A percentile compares a stretch with the other conserved stretches of the same genome.
Evolutionary conservation across 2,797 vertebrate species (phyloP).

Genomic region (Anguilla obscura): DNA sequence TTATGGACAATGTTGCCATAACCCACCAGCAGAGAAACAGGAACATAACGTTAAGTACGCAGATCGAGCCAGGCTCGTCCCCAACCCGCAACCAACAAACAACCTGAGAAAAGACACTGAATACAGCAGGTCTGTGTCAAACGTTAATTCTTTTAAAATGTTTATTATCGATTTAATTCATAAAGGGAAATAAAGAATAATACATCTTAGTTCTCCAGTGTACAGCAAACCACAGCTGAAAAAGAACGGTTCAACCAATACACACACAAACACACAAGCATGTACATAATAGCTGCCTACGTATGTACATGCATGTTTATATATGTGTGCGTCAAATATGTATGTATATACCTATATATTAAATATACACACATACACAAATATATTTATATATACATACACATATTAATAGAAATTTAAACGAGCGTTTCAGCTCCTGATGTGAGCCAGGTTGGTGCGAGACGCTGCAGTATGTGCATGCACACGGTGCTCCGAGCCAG

Average conservation of each 20-base stretch:
- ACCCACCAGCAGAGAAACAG: slow-evolving; percentile 40
- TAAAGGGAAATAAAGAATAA: slow-evolving; percentile 69
- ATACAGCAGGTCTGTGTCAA: slow-evolving; percentile 63
- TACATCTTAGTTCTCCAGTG: slow-evolving; percentile 79
- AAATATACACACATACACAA: slow-evolving; percentile 73
- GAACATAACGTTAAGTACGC: slow-evolving; percentile 21
- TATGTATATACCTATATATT: slow-evolving; percentile 66
- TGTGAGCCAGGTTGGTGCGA: background rate
- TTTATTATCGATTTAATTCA: slow-evolving; percentile 78
- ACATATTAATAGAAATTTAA: slow-evolving; percentile 62
- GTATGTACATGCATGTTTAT: slow-evolving; percentile 26
- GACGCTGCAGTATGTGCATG: background rate
- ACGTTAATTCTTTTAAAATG: slow-evolving; percentile 77
- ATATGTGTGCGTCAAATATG: slow-evolving; percentile 55
- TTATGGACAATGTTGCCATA: slow-evolving; percentile 28
- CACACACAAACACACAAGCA: slow-evolving; percentile 56
- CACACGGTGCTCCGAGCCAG: background rate
- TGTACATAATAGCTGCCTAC: slow-evolving; percentile 14
- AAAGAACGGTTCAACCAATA: slow-evolving; percentile 60
- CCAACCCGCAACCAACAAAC: background rate
- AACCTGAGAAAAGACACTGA: slow-evolving; percentile 48
- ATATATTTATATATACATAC: slow-evolving; percentile 73
- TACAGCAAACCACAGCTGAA: slow-evolving; percentile 78
- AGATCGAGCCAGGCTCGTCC: background rate
- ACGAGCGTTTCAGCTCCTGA: background rate